A percentile compares a stretch with the other conserved stretches of the same genome.
Evolutionary conservation across 2,888 invertebrate genomes (phyloP).

Genomic region (Liodrosophila aerea): DNA sequence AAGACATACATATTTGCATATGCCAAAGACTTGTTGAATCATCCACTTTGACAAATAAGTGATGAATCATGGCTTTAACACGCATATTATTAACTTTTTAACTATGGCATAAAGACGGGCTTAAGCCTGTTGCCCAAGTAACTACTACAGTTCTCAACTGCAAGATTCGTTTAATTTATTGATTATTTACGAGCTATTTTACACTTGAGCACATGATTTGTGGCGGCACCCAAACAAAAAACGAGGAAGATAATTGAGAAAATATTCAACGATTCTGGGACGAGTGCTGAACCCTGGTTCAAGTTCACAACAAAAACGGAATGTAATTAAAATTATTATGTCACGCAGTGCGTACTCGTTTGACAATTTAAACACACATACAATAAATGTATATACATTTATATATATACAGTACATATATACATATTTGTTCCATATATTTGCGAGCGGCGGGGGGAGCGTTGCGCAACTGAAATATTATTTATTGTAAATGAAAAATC

Average conservation of each 20-base stretch:
- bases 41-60: not conserved
- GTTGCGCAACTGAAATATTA: slow-evolving; percentile 9
- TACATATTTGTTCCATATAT: slow-evolving; percentile 1
- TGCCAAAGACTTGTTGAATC: slow-evolving; percentile 21
- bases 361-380: slow-evolving; percentile 37
- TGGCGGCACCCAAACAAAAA: not conserved
- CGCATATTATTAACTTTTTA: not conserved
- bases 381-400: not conserved
- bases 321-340: slow-evolving; percentile 71
- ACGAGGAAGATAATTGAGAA: not conserved
- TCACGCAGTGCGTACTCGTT: slow-evolving; percentile 55
- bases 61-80: slow-evolving; percentile 17
- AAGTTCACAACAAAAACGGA: slow-evolving; percentile 57
- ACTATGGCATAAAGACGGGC: too few species aligned
- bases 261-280: slow-evolving; percentile 23
- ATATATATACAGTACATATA: slow-evolving; percentile 6
- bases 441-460: not conserved
- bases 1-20: slow-evolving; percentile 30
- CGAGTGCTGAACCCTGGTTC: slow-evolving; percentile 58
- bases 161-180: slow-evolving; percentile 36
- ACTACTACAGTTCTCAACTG: too few species aligned
- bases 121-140: too few species aligned
- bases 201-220: slow-evolving; percentile 11
- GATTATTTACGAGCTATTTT: slow-evolving; percentile 47
- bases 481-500: slow-evolving; percentile 40